These are phyloP conservation scores for Ptycholaimellus sp. DNA, from an alignment of 2,888 invertebrate genomes.

Conservation along the genomic window DNA sequence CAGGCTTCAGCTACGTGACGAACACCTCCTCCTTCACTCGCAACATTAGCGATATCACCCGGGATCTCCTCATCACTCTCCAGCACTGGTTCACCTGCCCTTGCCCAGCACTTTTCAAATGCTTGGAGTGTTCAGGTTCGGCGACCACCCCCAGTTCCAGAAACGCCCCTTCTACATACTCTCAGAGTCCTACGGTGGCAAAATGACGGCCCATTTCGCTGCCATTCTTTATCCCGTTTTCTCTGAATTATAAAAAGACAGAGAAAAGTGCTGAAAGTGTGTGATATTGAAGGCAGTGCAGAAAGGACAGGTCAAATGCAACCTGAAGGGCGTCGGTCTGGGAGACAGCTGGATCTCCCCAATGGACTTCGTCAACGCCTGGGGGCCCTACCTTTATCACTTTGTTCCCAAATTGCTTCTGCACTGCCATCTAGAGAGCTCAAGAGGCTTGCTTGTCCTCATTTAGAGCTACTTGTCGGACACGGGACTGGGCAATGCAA, in stretches of 20 bases:
- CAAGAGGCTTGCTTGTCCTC: neutral
- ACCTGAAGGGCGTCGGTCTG: slow-evolving; percentile 51
- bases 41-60: slow-evolving; percentile 9
- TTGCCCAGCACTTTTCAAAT: no score
- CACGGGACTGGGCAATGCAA: slow-evolving; percentile 10
- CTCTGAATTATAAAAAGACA: neutral
- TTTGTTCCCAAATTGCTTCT: slow-evolving; percentile 34
- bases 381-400: slow-evolving; percentile 52
- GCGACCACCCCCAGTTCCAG: slow-evolving; percentile 48
- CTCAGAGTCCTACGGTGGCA: slow-evolving; percentile 72
- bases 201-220: slow-evolving; percentile 67
- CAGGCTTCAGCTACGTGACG: slow-evolving; percentile 48
- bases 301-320: slow-evolving; percentile 30
- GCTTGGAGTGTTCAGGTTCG: no score
- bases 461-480: slow-evolving; percentile 16
- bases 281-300: neutral
- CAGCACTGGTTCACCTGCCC: neutral
- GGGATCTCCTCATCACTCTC: neutral
- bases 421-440: neutral
- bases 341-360: slow-evolving; percentile 77
- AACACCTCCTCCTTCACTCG: slow-evolving; percentile 18
- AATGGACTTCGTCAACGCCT: slow-evolving; percentile 53
- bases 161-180: slow-evolving; percentile 50
- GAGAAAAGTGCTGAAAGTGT: neutral
- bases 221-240: neutral